A percentile compares a stretch with the other conserved stretches of the same genome.
Evolutionary conservation across 2,113 vertebrate genomes (phyloP).

Genomic region (Hirundichthys speculiger): DNA sequence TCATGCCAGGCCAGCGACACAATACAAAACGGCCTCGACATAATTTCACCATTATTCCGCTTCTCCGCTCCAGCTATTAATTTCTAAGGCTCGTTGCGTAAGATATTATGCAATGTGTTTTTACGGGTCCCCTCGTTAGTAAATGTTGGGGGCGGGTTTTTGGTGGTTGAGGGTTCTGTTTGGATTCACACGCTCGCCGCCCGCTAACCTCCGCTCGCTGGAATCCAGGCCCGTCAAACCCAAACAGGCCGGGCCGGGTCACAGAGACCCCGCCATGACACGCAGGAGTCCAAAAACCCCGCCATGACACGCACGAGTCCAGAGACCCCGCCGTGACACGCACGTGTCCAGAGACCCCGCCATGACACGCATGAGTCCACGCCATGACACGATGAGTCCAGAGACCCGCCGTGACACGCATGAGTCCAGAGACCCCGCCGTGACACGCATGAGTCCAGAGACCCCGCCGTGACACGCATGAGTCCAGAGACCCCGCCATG

Average conservation of each 20-base stretch:
- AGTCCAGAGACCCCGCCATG: conserved; percentile 22
- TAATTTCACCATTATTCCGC: conserved; percentile 68
- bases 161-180: conserved; percentile 41
- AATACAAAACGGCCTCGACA: conserved; percentile 55
- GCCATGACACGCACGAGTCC: conserved; percentile 28
- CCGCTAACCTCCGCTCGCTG: conserved; percentile 16
- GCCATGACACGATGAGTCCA: too few species aligned
- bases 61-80: conserved; percentile 52
- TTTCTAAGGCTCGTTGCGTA: conserved; percentile 60
- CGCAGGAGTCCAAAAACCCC: conserved; percentile 50
- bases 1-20: conserved; percentile 33
- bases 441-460: conserved; percentile 20
- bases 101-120: conserved; percentile 70
- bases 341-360: conserved; percentile 23
- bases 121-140: conserved; percentile 38
- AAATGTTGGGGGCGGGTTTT: conserved; percentile 41
- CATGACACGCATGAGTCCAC: conserved; percentile 26
- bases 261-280: conserved; percentile 16
- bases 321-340: conserved; percentile 24
- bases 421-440: conserved; percentile 36
- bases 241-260: conserved; percentile 47
- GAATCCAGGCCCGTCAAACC: conserved; percentile 27
- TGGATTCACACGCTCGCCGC: conserved; percentile 44
- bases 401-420: conserved; percentile 23
- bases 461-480: conserved; percentile 35